These are phyloP conservation scores for Pseudomyrmex dendroicus DNA, from an alignment of 1,140 invertebrate genomes.

Conservation along the genomic window DNA sequence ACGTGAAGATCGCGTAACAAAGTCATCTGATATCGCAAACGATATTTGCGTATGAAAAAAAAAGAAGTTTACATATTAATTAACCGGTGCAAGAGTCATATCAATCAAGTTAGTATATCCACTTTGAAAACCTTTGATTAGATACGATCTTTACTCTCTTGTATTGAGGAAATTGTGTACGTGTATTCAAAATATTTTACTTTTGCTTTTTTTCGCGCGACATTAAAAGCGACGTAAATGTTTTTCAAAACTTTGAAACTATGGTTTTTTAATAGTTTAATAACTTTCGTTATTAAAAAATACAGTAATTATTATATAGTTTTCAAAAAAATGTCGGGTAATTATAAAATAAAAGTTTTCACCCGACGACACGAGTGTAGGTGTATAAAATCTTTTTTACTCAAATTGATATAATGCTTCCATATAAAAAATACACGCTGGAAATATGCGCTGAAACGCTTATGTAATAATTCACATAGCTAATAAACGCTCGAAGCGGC, in stretches of 20 bases:
- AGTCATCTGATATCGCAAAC: background rate
- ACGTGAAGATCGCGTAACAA: background rate
- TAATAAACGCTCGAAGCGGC: conserved; percentile 24
- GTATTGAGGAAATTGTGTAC: background rate
- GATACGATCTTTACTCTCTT: background rate
- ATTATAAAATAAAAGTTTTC: no score
- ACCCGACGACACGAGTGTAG: background rate
- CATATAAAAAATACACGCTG: background rate
- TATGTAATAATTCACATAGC: conserved; percentile 6
- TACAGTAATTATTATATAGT: no score
- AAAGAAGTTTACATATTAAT: background rate
- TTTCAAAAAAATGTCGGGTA: no score
- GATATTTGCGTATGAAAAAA: conserved; percentile 14
- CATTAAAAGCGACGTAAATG: background rate
- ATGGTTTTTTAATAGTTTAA: no score
- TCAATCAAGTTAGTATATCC: background rate
- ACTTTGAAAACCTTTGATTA: background rate
- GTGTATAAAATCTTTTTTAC: background rate
- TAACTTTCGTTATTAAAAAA: no score
- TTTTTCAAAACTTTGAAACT: background rate
- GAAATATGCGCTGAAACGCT: background rate
- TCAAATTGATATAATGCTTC: background rate
- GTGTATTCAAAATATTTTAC: background rate
- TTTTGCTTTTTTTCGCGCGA: background rate
- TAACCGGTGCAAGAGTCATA: background rate